These are phyloP conservation scores for Stictonetta naevosa DNA, from an alignment of 2,113 vertebrate species.

Conservation along the genomic window DNA sequence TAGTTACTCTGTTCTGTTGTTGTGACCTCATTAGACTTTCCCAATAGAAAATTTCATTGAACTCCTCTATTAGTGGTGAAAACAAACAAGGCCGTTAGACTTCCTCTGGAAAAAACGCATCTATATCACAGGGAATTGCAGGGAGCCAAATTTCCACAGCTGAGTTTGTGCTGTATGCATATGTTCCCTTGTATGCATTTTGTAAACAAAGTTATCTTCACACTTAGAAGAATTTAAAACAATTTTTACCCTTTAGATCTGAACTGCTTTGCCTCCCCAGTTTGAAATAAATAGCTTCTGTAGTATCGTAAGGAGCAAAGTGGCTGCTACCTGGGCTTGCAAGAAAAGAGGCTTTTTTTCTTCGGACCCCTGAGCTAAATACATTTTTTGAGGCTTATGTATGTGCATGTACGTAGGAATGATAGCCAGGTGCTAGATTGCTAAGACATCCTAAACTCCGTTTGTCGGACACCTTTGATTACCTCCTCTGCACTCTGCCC, in stretches of 20 bases:
- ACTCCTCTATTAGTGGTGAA: neutral
- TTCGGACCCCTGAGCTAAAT: neutral
- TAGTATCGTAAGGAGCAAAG: neutral
- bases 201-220: conserved; percentile 43
- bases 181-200: neutral
- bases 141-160: conserved; percentile 39
- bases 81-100: conserved; percentile 38
- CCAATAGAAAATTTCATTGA: conserved; percentile 52
- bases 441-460: conserved; percentile 43
- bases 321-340: neutral
- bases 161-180: neutral
- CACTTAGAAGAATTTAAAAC: neutral
- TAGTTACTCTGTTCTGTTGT: conserved; percentile 37
- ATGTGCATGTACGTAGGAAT: neutral
- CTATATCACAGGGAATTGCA: conserved; percentile 10
- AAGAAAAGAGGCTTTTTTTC: neutral
- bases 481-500: conserved; percentile 49
- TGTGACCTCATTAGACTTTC: conserved; percentile 61
- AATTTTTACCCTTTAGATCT: conserved; percentile 9
- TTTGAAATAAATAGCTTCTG: neutral
- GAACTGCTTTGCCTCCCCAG: neutral
- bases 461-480: conserved; percentile 31
- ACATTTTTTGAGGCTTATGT: conserved; percentile 20
- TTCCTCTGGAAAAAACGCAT: conserved; percentile 61
- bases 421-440: conserved; percentile 35